phyloP scores from a whole-genome alignment of 1,140 invertebrate genomes.

The Zaprionus taronus region DNA sequence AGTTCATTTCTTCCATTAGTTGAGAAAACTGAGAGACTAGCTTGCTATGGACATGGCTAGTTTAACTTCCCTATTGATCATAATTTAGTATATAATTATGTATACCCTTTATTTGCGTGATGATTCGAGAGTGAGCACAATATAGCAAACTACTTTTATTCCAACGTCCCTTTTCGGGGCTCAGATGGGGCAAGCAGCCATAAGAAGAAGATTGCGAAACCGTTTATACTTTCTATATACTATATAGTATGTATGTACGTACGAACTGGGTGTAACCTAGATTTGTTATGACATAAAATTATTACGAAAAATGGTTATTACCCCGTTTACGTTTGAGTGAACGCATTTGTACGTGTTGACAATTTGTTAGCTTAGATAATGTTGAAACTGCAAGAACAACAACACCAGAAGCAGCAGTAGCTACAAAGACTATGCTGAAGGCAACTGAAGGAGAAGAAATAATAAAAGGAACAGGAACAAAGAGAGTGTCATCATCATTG shows the following conservation, averaged over 20 bases:
- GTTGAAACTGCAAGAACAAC: slow-evolving; percentile 54
- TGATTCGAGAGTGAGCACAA: not conserved
- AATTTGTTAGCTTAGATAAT: slow-evolving; percentile 83
- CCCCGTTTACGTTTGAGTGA: slow-evolving; percentile 84
- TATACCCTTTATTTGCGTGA: too few species aligned
- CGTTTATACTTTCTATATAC: not conserved
- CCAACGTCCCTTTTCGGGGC: not conserved
- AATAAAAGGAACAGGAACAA: slow-evolving; percentile 35
- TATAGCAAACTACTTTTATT: not conserved
- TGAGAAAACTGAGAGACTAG: too few species aligned
- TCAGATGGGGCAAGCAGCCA: not conserved
- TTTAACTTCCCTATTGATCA: too few species aligned
- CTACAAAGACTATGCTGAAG: slow-evolving; percentile 23
- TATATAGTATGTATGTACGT: slow-evolving; percentile 3
- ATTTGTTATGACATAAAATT: slow-evolving; percentile 83
- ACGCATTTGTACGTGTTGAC: slow-evolving; percentile 84
- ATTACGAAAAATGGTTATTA: slow-evolving; percentile 84
- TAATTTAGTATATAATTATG: too few species aligned
- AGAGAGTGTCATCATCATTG: slow-evolving; percentile 62
- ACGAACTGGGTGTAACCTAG: slow-evolving; percentile 63
- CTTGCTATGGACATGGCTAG: too few species aligned
- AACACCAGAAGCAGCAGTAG: slow-evolving; percentile 35
- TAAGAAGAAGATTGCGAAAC: slow-evolving; percentile 3
- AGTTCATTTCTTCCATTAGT: too few species aligned
- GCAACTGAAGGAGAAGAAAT: slow-evolving; percentile 5